Percentiles rank a stretch among this genome's conserved stretches.
phyloP scores from a whole-genome alignment of 2,888 invertebrate genomes.

The Tenthredo mesomela region DNA sequence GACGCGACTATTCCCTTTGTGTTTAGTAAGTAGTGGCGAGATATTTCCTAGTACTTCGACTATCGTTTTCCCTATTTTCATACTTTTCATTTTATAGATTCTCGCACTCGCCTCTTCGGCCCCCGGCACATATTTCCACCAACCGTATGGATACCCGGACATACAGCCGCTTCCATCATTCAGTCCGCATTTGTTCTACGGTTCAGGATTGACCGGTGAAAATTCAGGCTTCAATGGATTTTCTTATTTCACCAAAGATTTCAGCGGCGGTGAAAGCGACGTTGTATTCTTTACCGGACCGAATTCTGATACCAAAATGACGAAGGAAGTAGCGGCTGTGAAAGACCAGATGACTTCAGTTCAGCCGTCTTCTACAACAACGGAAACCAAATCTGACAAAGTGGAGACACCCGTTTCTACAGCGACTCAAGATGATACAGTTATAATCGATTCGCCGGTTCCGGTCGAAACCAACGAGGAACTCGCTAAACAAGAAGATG shows the following conservation, averaged over 20 bases:
- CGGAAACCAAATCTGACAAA: background rate
- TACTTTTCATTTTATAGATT: background rate
- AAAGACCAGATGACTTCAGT: slow-evolving; percentile 36
- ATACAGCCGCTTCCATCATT: slow-evolving; percentile 44
- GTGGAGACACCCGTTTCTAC: background rate
- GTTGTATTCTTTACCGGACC: slow-evolving; percentile 69
- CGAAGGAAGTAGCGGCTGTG: slow-evolving; percentile 38
- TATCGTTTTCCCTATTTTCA: background rate
- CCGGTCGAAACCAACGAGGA: background rate
- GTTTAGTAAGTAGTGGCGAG: slow-evolving; percentile 20
- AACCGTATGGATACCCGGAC: slow-evolving; percentile 54
- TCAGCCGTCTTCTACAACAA: background rate
- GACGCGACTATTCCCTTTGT: background rate
- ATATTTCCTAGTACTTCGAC: background rate
- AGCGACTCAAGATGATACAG: background rate
- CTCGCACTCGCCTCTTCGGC: background rate
- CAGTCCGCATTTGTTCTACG: slow-evolving; percentile 56
- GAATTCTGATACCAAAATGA: slow-evolving; percentile 59
- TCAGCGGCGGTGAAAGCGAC: slow-evolving; percentile 67
- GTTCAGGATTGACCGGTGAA: background rate
- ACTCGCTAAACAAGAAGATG: background rate
- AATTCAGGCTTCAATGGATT: slow-evolving; percentile 64
- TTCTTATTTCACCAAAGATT: slow-evolving; percentile 68
- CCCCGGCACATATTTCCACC: slow-evolving; percentile 44
- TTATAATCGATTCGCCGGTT: background rate